phyloP scores from a whole-genome alignment of 2,113 vertebrate species.

The Mirza zaza region DNA sequence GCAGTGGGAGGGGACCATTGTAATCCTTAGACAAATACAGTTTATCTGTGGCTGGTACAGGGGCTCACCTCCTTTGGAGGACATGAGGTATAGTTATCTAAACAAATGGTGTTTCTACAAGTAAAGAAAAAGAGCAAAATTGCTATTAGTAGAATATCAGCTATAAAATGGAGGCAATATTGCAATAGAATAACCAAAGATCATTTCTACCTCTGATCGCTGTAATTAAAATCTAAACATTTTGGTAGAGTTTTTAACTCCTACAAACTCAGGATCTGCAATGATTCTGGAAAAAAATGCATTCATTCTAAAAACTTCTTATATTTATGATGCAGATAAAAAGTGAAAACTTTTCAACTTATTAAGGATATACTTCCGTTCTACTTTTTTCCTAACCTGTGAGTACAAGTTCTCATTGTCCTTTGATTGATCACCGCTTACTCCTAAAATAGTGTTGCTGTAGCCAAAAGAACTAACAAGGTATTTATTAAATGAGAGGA shows the following conservation, averaged over 20 bases:
- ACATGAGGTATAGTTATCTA: not conserved
- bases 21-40: not conserved
- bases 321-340: not conserved
- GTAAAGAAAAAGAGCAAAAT: not conserved
- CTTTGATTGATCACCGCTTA: not conserved
- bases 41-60: not conserved
- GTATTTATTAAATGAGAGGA: conserved; percentile 24
- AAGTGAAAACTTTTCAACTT: not conserved
- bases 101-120: not conserved
- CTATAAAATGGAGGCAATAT: not conserved
- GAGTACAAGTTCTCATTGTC: not conserved
- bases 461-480: not conserved
- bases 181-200: not conserved
- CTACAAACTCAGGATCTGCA: not conserved
- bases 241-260: not conserved
- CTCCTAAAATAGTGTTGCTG: not conserved
- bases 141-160: not conserved
- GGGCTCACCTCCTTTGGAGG: not conserved
- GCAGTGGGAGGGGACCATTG: too few relatives aligned
- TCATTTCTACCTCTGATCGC: not conserved
- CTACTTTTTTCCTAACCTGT: not conserved
- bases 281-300: not conserved
- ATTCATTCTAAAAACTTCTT: not conserved
- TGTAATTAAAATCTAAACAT: not conserved
- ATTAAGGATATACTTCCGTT: not conserved